Percentiles rank a stretch among this genome's conserved stretches.
These are phyloP conservation scores for Melierax canorus DNA, from an alignment of 2,113 vertebrate genomes.

Conservation along the genomic window DNA sequence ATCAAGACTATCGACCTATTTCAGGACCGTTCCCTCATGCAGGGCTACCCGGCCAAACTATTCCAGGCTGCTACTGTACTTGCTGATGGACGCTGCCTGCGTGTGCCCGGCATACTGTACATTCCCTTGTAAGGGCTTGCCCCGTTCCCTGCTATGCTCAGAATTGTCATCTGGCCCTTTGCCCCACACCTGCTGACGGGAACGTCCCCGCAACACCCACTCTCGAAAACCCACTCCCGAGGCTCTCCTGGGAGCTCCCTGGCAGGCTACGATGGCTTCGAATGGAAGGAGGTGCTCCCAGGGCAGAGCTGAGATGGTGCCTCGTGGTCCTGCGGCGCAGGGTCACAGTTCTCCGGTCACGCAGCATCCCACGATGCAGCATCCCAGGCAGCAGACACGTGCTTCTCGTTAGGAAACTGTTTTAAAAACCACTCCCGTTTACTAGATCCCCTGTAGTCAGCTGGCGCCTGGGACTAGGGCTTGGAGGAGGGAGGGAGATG, in stretches of 20 bases:
- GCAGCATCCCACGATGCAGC: background rate
- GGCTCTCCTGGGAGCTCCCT: background rate
- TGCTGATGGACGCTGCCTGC: background rate
- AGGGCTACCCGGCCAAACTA: constrained; percentile 21
- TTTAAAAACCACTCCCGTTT: background rate
- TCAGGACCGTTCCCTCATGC: constrained; percentile 33
- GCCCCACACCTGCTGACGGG: constrained; percentile 36
- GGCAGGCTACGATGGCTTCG: background rate
- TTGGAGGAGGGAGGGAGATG: background rate
- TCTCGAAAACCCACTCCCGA: background rate
- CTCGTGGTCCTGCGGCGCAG: background rate
- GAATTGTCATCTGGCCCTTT: constrained; percentile 6
- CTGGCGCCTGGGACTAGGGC: background rate
- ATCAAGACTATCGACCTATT: constrained; percentile 47
- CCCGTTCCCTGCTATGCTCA: constrained; percentile 12
- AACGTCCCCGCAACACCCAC: background rate
- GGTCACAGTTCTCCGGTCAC: accelerated
- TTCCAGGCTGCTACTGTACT: constrained; percentile 64
- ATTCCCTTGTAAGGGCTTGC: constrained; percentile 65
- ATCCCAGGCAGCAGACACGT: background rate
- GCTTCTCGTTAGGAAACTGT: background rate
- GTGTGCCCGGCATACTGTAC: constrained; percentile 56
- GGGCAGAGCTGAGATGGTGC: background rate
- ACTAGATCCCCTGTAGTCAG: background rate
- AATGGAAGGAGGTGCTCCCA: background rate